A percentile compares a stretch with the other conserved stretches of the same genome.
Evolutionary conservation across 23 tunicate species (phyloP).

Genomic region (Aplidium turbinatum): DNA sequence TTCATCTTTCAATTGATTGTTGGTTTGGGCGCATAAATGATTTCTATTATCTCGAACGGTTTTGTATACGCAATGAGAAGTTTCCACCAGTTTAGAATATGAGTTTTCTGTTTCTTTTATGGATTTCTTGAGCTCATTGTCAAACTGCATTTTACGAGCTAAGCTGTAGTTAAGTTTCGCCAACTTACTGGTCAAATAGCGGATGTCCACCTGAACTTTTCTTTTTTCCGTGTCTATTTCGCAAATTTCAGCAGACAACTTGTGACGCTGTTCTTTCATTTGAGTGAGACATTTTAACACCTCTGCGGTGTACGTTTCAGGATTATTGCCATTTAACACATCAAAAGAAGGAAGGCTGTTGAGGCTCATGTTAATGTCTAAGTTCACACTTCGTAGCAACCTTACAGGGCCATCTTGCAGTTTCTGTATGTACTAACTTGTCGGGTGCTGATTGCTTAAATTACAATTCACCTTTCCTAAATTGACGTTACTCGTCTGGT

Average conservation of each 20-base stretch:
- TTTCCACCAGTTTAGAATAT: conserved; percentile 74
- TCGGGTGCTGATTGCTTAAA: too few species aligned
- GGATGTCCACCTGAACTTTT: conserved; percentile 45
- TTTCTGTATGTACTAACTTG: too few species aligned
- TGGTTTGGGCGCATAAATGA: not conserved
- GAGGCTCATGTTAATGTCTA: too few species aligned
- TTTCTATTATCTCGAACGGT: conserved; percentile 26
- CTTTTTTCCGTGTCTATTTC: conserved; percentile 31
- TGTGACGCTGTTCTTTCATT: conserved; percentile 53
- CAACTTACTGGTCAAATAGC: conserved; percentile 40
- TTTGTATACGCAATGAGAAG: conserved; percentile 60
- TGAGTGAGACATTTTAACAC: conserved; percentile 65
- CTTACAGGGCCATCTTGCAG: too few species aligned
- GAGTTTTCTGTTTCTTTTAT: conserved; percentile 64
- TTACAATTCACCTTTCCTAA: too few species aligned
- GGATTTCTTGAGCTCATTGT: conserved; percentile 45
- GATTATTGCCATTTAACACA: not conserved
- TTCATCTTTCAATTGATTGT: not conserved
- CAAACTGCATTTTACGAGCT: conserved; percentile 52
- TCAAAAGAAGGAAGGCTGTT: too few species aligned
- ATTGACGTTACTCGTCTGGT: too few species aligned
- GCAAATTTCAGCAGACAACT: conserved; percentile 35
- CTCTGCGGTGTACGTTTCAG: conserved; percentile 43
- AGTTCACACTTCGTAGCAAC: too few species aligned
- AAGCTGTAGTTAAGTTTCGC: conserved; percentile 58